These are phyloP conservation scores for Harpalus rubripes DNA, from an alignment of 2,888 invertebrate genomes.

Conservation along the genomic window DNA sequence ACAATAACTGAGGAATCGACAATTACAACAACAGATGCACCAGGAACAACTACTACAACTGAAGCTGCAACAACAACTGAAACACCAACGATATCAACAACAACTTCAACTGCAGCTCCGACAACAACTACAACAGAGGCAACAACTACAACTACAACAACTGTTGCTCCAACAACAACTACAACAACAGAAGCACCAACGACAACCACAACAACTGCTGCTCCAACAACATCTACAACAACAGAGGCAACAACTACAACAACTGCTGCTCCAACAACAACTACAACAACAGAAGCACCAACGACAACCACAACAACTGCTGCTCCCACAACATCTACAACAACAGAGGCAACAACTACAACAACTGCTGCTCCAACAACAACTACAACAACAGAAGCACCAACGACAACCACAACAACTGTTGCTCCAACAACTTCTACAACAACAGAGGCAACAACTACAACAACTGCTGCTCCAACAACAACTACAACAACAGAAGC, in stretches of 20 bases:
- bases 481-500: conserved; percentile 20
- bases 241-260: not conserved
- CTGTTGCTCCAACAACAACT: not conserved
- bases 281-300: not conserved
- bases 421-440: not conserved
- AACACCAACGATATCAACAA: not conserved
- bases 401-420: conserved; percentile 8
- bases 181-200: not conserved
- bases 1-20: not conserved
- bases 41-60: conserved; percentile 38
- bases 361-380: not conserved
- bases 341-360: conserved; percentile 10
- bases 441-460: conserved; percentile 9
- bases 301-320: not conserved
- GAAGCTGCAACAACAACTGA: conserved; percentile 5
- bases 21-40: not conserved
- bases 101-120: not conserved
- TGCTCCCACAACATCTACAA: not conserved
- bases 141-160: not conserved
- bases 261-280: not conserved
- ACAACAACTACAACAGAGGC: not conserved
- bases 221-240: not conserved
- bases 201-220: not conserved
- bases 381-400: conserved; percentile 15
- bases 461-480: not conserved